A percentile compares a stretch with the other conserved stretches of the same genome.
Evolutionary conservation across 2,113 vertebrate genomes (phyloP).

Genomic region (Oophaga pumilio): DNA sequence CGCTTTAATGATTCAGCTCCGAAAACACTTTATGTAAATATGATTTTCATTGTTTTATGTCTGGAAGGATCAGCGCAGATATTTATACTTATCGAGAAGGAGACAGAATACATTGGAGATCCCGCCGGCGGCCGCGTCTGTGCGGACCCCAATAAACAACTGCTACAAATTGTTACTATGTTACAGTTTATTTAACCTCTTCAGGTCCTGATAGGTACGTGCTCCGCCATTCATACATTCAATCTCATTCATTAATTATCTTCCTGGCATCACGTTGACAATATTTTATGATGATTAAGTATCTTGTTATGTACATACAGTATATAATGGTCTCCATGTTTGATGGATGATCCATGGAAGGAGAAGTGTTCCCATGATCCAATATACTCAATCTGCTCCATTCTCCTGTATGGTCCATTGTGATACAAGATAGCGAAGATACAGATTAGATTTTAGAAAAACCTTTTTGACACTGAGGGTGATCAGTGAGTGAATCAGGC

Average conservation of each 20-base stretch:
- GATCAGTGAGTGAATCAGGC: too few relatives aligned
- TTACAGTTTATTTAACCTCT: neutral
- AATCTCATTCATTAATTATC: too few relatives aligned
- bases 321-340: too few relatives aligned
- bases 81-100: neutral
- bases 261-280: too few relatives aligned
- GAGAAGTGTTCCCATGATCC: neutral
- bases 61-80: neutral
- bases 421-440: neutral
- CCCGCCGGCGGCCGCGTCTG: neutral
- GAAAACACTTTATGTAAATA: constrained; percentile 8
- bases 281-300: too few relatives aligned
- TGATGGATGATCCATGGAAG: neutral
- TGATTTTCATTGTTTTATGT: neutral
- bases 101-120: neutral
- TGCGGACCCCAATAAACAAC: neutral
- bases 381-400: neutral
- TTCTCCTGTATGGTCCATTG: neutral
- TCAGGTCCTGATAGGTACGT: neutral
- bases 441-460: too few relatives aligned
- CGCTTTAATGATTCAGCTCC: neutral
- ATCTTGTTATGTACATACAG: too few relatives aligned
- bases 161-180: neutral
- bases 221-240: too few relatives aligned
- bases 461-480: too few relatives aligned